These are phyloP conservation scores for Platycheirus rosarum DNA, from an alignment of 2,888 invertebrate species.

Conservation along the genomic window DNA sequence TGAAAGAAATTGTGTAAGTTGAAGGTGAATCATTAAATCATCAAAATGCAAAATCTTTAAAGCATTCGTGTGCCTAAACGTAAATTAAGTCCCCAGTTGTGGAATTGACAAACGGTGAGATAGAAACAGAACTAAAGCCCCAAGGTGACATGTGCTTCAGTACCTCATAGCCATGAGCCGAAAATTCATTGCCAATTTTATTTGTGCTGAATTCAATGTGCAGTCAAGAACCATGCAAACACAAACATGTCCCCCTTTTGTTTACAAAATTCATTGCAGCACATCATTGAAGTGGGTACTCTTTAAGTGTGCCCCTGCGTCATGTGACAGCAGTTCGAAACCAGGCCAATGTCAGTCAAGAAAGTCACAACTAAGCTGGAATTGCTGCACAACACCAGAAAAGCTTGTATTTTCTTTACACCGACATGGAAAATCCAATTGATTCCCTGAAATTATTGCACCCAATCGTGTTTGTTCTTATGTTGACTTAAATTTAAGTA, in stretches of 20 bases:
- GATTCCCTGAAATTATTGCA: conserved; percentile 67
- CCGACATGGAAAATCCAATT: conserved; percentile 63
- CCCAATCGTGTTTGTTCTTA: conserved; percentile 52
- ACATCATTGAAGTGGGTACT: conserved; percentile 16
- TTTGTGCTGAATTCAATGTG: conserved; percentile 14
- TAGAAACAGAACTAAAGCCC: too few species aligned
- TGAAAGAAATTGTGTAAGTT: not conserved
- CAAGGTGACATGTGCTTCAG: too few species aligned
- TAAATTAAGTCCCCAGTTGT: too few species aligned
- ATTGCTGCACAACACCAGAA: conserved; percentile 12
- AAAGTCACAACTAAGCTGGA: conserved; percentile 48
- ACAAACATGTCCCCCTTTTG: conserved; percentile 4
- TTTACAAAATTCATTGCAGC: conserved; percentile 12
- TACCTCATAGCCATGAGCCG: too few species aligned
- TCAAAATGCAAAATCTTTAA: too few species aligned
- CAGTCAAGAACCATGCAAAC: conserved; percentile 32
- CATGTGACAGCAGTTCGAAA: conserved; percentile 21
- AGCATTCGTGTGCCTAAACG: too few species aligned
- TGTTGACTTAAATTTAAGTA: conserved; percentile 40
- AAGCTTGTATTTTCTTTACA: conserved; percentile 33
- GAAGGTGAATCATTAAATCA: not conserved
- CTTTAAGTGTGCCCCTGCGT: not conserved
- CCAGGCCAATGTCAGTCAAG: conserved; percentile 57
- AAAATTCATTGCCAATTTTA: conserved; percentile 28
- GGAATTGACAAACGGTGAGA: too few species aligned